Evolutionary conservation across 2,797 vertebrate genomes (phyloP), one percentile per base, ranked within the genome.

Genomic region (Xenops minutus): DNA sequence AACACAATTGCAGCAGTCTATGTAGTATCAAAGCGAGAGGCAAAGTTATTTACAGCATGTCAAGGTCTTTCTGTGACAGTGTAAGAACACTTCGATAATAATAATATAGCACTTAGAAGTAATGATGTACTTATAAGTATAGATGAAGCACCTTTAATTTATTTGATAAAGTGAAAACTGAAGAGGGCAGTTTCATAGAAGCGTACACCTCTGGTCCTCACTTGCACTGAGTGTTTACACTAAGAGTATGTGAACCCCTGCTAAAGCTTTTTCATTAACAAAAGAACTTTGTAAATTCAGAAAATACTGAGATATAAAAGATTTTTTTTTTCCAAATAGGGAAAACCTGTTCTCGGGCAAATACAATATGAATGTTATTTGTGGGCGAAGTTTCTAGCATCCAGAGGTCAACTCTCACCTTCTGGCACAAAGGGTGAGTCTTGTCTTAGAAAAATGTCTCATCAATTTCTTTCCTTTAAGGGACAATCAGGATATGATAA

Each of bases 161-260:
- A 96, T 96, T 93, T 89, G 95, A 97, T 97, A 98, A 97, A 96
- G 97, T 95, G 96, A 95, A 95, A 97, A 97, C 96, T 98, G 97
- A 97, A 98, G 98, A 97, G 97, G 98, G 96, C 97, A 97, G 94
- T 96, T 97, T 95, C 62, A 32, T 62, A 92, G 96, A 96, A 95
- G 89, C 88, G 34, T 66, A 92, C 79, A 97, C 97, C 97, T 95
- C 95, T 96, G 97, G 96, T 97, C 97, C 95, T 95, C 84, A 88
- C 93, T 76, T 89, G 55, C 26, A 96, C 96, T 41, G 92, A 97
- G 97, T 94, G 96, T 96, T 93, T 96, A 97, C 83, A 97, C 91
- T 85, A 36, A 95, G 96, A 94, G 88, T n/a, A 69, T 85, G 79
- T 71, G 95, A 78, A 41, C 75, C 36, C 22, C 62, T n/a, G 73